Conservation (phyloP, 1,140 invertebrate species). For the Eufriesea mexicana region DNA sequence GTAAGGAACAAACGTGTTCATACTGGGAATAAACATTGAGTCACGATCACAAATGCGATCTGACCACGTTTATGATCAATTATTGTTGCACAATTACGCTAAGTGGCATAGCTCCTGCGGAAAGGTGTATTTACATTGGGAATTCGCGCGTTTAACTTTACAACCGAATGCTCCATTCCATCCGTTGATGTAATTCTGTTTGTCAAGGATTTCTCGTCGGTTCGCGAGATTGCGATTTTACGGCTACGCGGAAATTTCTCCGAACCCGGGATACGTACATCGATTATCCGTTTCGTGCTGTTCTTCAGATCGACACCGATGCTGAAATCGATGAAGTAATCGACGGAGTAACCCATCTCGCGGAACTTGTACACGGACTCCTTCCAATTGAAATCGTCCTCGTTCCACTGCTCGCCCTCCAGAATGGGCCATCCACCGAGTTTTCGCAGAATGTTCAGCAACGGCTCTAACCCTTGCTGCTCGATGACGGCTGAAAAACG, state of each 20-base stretch:
- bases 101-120: too few relatives aligned
- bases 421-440: conserved; percentile 96
- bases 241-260: not conserved
- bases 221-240: not conserved
- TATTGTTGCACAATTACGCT: not conserved
- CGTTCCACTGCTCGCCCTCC: conserved; percentile 89
- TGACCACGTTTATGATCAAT: not conserved
- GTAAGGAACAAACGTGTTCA: not conserved
- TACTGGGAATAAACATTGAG: not conserved
- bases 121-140: not conserved
- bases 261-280: conserved; percentile 85
- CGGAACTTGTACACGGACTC: conserved; percentile 92
- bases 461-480: conserved; percentile 86
- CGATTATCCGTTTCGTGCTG: conserved; percentile 91
- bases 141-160: not conserved
- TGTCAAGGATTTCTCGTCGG: not conserved
- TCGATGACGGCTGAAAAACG: conserved; percentile 87
- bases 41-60: not conserved
- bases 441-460: conserved; percentile 87
- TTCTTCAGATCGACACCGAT: conserved; percentile 96
- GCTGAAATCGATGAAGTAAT: conserved; percentile 96
- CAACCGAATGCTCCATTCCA: not conserved
- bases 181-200: not conserved
- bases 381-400: conserved; percentile 89
- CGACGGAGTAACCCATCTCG: conserved; percentile 90